Base-by-base conservation (phyloP, 2,797 vertebrate genomes). In the Nannoperca obscura region DNA sequence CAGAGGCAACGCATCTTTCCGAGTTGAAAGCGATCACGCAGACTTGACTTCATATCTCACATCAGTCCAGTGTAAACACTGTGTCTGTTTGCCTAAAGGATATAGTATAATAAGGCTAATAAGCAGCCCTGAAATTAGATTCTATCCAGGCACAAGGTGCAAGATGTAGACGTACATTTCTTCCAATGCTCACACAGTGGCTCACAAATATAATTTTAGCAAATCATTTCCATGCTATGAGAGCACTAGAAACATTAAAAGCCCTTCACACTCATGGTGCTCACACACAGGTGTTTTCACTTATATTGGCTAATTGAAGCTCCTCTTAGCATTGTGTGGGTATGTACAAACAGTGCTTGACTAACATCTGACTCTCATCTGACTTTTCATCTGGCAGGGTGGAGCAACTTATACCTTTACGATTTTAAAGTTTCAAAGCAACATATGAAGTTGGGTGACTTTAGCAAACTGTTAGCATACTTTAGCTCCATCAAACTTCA, bases 261-360 rank as follows among this genome's bases (percentile, higher is more conserved):
- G 50, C 34, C 27, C 59, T 81, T 73, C 67, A 69, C 24, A 34
- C 62, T 66, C 24, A 5, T 27, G 24, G 65, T 50, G 34, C 53
- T 74, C 52, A 24, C 52, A 71, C 47, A 47, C 70, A 85, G 71
- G 72, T 88, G 83, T 82, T 86, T 70, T 68, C 81, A 72, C 80
- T 85, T 74, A 32, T 13, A 52, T 7, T 8, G 24, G 61, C 49
- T 73, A 60, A 89, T 76, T 75, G 71, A 78, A 70, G 52, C 75
- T 71, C 84, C 60, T 73, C 65, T 86, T 42, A 24, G 63, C 66
- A 79, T 68, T n/a, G 49, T 32, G 79, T 64, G 74, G 46, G 70
- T 32, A 57, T 59, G 24, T 17, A 34, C 49, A 58, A 61, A 74
- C 61, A 61, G 50, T 13, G 49, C 71, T 75, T 22, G 22, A 78